These are phyloP conservation scores for Aphis craccivora DNA, from an alignment of 1,140 invertebrate species.

Conservation along the genomic window DNA sequence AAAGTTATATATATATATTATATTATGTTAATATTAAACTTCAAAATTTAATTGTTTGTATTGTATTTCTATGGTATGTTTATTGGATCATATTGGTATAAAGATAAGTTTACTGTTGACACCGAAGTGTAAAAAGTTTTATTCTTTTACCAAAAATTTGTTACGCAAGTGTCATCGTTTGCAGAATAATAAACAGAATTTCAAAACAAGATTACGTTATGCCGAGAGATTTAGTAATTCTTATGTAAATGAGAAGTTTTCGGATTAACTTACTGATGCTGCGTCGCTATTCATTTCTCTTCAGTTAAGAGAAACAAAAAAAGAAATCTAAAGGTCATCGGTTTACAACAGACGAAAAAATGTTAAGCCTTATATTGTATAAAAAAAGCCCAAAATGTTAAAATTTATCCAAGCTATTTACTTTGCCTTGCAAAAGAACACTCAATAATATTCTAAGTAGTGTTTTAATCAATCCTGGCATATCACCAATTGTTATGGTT, in stretches of 20 bases:
- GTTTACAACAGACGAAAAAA: slow-evolving; percentile 15
- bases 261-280: neutral
- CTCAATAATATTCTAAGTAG: neutral
- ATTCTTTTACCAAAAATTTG: neutral
- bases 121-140: neutral
- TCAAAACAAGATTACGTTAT: neutral
- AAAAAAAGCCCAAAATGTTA: neutral
- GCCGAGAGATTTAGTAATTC: neutral
- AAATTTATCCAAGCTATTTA: neutral
- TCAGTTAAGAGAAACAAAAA: neutral
- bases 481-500: neutral
- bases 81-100: too few relatives aligned
- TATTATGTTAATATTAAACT: too few relatives aligned
- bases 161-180: neutral
- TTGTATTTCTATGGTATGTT: too few relatives aligned
- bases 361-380: neutral
- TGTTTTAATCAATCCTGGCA: neutral
- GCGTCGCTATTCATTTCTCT: neutral
- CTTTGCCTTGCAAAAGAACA: neutral
- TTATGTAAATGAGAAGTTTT: neutral
- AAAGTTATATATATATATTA: too few relatives aligned
- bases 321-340: neutral
- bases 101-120: neutral
- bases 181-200: neutral
- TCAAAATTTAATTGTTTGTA: too few relatives aligned